These are phyloP conservation scores for Alviniconcha strummeri DNA, from an alignment of 2,888 invertebrate genomes.

Conservation along the genomic window DNA sequence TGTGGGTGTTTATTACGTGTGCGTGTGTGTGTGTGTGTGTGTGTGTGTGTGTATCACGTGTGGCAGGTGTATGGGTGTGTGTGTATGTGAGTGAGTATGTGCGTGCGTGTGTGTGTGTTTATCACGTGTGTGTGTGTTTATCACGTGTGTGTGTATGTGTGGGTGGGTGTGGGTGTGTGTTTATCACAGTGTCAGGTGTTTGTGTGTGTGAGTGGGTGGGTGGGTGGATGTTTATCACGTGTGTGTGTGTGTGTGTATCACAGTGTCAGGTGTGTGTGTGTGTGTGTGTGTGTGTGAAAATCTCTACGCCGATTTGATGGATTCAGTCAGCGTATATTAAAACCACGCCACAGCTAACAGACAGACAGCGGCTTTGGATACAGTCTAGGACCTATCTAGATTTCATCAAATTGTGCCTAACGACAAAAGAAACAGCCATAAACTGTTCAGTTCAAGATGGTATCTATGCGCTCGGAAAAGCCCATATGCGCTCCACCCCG, in stretches of 20 bases:
- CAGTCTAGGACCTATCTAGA: too few relatives aligned
- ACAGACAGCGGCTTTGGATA: too few relatives aligned
- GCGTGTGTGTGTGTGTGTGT: too few relatives aligned
- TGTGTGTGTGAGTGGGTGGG: background rate
- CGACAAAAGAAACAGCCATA: too few relatives aligned
- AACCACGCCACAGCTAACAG: background rate
- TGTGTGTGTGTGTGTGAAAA: background rate
- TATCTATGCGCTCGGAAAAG: too few relatives aligned
- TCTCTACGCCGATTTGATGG: background rate
- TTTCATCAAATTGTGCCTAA: too few relatives aligned
- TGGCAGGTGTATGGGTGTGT: background rate
- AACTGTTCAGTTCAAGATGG: too few relatives aligned
- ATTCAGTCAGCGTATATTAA: background rate
- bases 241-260: background rate
- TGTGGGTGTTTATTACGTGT: too few relatives aligned
- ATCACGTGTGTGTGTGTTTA: background rate
- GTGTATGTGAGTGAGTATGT: background rate
- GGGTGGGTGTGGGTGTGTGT: background rate
- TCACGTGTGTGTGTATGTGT: background rate
- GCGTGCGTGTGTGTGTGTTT: background rate
- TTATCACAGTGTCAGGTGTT: background rate
- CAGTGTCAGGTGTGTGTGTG: background rate
- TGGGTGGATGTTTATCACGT: background rate
- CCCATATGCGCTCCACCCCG: too few relatives aligned
- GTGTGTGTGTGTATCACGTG: too few relatives aligned